phyloP scores from a whole-genome alignment of 2,113 vertebrate genomes.

The Centrocercus urophasianus region DNA sequence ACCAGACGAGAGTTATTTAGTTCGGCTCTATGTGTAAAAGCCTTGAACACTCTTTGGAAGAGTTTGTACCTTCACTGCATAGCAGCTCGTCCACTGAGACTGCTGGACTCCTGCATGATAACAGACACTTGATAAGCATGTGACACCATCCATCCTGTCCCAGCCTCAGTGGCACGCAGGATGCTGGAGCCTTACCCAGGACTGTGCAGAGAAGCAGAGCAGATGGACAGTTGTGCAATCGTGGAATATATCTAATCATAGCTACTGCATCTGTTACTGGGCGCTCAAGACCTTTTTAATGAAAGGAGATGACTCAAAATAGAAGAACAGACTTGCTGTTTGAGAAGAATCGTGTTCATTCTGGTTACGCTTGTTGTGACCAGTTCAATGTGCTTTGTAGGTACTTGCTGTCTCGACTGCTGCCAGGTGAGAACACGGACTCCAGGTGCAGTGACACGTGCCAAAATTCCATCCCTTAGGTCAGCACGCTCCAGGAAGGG shows the following conservation, averaged over 20 bases:
- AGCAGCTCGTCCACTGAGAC: neutral
- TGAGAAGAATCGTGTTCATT: neutral
- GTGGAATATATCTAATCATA: neutral
- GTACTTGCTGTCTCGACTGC: neutral
- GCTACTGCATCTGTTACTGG: neutral
- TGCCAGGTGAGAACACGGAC: neutral
- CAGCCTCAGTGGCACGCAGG: neutral
- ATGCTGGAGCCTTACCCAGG: neutral
- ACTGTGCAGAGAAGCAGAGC: neutral
- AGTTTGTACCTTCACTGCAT: neutral
- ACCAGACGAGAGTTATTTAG: neutral
- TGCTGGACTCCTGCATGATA: neutral
- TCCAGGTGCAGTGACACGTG: neutral
- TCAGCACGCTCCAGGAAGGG: fast-evolving
- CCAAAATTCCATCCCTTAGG: neutral
- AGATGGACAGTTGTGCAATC: conserved; percentile 32
- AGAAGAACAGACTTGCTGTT: neutral
- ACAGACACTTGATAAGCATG: neutral
- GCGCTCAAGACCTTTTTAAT: neutral
- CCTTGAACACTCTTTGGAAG: neutral
- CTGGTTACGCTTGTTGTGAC: neutral
- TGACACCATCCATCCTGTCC: neutral
- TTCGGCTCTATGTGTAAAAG: neutral
- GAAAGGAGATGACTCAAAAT: conserved; percentile 2
- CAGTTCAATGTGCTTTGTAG: neutral